A percentile compares a stretch with the other conserved stretches of the same genome.
These are phyloP conservation scores for Epizoanthus fatuus DNA, from an alignment of 92 coral and sea anemone species.

Conservation along the genomic window DNA sequence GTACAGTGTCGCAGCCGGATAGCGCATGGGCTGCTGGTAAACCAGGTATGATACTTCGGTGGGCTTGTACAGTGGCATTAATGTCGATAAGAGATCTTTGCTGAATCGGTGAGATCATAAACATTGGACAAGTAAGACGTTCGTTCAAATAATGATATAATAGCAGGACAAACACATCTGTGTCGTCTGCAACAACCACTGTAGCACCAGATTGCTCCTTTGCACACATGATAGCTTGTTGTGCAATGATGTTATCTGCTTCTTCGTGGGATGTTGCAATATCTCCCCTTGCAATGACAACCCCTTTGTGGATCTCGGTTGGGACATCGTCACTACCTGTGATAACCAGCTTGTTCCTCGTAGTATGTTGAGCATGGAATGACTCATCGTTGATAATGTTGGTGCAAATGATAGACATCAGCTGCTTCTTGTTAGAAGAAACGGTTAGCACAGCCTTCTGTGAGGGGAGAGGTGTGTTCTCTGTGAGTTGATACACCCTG, in stretches of 20 bases:
- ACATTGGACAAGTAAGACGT: constrained; percentile 64
- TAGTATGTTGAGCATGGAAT: constrained; percentile 63
- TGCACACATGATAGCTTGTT: constrained; percentile 80
- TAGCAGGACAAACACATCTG: constrained; percentile 78
- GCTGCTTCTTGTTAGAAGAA: constrained; percentile 67
- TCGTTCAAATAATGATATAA: constrained; percentile 72
- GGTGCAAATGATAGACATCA: constrained; percentile 65
- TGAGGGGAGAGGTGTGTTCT: constrained; percentile 73
- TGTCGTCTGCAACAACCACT: constrained; percentile 77
- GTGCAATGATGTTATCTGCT: constrained; percentile 75
- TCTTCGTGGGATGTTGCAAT: constrained; percentile 78
- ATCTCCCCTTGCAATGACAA: constrained; percentile 65
- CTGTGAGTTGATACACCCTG: constrained; percentile 72
- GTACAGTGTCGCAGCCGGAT: constrained; percentile 84
- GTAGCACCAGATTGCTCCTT: constrained; percentile 58
- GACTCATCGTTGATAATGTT: constrained; percentile 49
- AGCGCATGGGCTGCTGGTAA: constrained; percentile 74
- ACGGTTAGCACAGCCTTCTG: constrained; percentile 75
- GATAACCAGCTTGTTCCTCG: constrained; percentile 58
- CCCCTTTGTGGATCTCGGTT: constrained; percentile 74
- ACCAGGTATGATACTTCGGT: constrained; percentile 67
- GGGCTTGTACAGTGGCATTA: constrained; percentile 67
- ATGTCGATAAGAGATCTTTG: constrained; percentile 71
- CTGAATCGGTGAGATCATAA: constrained; percentile 73
- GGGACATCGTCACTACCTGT: constrained; percentile 62